Percentiles rank a stretch among this genome's conserved stretches.
Conservation (phyloP, 2,888 invertebrate genomes). For the Muschampia plurimacula region DNA sequence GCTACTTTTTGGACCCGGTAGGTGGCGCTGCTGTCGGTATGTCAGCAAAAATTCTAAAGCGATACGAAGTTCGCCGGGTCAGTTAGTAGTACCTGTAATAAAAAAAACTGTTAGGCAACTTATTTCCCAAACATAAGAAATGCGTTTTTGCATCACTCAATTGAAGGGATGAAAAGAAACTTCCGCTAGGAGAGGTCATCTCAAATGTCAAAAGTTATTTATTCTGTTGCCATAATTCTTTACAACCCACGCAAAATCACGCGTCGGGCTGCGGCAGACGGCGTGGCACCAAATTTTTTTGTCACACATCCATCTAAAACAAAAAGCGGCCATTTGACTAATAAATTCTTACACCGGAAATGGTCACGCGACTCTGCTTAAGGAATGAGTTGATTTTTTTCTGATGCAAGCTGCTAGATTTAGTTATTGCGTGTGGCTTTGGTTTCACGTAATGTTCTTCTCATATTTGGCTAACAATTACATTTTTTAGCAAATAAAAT, state of each 20-base stretch:
- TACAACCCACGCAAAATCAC: background rate
- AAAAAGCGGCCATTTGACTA: conserved; percentile 51
- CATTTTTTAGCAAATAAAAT: too few relatives aligned
- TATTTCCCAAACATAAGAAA: background rate
- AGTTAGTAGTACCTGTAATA: too few relatives aligned
- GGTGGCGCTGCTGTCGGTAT: too few relatives aligned
- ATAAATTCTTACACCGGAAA: conserved; percentile 71
- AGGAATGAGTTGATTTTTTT: conserved; percentile 15
- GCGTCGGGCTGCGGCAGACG: conserved; percentile 55
- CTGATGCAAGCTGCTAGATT: conserved; percentile 16
- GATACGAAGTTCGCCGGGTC: too few relatives aligned
- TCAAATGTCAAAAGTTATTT: conserved; percentile 16
- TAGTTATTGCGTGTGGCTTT: conserved; percentile 15
- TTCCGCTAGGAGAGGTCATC: background rate
- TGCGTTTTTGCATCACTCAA: background rate
- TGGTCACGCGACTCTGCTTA: conserved; percentile 58
- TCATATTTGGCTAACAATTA: background rate
- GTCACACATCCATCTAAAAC: conserved; percentile 46
- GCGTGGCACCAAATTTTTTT: conserved; percentile 74
- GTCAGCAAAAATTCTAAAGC: too few relatives aligned
- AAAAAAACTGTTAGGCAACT: background rate
- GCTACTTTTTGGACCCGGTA: too few relatives aligned
- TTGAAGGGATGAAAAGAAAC: background rate
- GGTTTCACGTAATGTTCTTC: background rate
- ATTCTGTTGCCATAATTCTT: conserved; percentile 20